Evolutionary conservation across 1,140 invertebrate genomes (phyloP), one percentile per base, ranked within the genome.

Genomic region (Vollenhovia emeryi): DNA sequence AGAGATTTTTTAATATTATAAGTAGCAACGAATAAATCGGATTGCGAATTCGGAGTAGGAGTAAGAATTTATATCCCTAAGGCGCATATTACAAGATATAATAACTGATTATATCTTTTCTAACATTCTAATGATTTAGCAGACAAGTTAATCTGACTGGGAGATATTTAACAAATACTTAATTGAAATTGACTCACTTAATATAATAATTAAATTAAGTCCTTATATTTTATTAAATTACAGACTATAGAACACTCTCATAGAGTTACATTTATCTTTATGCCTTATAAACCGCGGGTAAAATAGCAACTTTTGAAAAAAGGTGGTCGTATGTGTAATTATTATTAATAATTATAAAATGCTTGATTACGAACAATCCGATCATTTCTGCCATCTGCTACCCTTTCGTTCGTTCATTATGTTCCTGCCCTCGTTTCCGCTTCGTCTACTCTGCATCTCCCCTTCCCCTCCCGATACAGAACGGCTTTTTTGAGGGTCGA

Each of bases 401-500:
- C 84, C 68, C 33, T 18, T 66, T 69, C 76, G 36, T 55, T 85
- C 74, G 64, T 82, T 60, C 57, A 86, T 80, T 73, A 48, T 9
- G 36, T 50, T 40, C 27, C 30, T 55, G 24, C 71, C 66, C 82
- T 87, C 75, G 52, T 78, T 18, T 60, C 73, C 75, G 62, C 71
- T 55, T 52, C 69, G 60, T 33, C 43, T 24, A 15, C 43, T 66
- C 36, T 60, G n/a, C n/a, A n/a, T n/a, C n/a, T n/a, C n/a, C 55
- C 60, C 18, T 69, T 85, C 68, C 33, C 21, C 52, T 36, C 24
- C 30, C 13, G 48, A 13, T n/a, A 30, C 71, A 27, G 79, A 55
- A 87, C 82, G 48, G 85, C 78, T 90, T 90, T 90, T 90, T 90
- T 78, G 86, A 83, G 87, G 73, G 79, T 89, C 89, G 86, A 87